phyloP scores from a whole-genome alignment of 2,113 vertebrate species.

The Loxodonta africana region DNA sequence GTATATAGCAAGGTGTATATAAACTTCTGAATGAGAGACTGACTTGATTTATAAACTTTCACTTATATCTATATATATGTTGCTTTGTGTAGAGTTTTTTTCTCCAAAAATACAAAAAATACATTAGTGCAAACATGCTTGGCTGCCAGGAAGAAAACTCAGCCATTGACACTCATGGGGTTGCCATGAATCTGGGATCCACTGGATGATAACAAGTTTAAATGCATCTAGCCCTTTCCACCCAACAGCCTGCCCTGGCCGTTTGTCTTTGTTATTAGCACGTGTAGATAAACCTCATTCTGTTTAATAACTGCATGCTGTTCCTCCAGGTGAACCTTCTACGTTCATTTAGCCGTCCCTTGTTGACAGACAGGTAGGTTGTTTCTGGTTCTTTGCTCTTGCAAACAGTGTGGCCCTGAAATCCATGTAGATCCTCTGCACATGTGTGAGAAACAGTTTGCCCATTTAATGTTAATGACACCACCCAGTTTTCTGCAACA shows the following conservation, averaged over 20 bases:
- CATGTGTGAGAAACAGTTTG: neutral
- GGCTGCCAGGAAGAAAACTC: too few species aligned
- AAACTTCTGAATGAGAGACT: too few species aligned
- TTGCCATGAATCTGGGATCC: too few species aligned
- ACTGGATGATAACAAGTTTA: too few species aligned
- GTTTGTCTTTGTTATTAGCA: neutral
- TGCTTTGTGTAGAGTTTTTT: neutral
- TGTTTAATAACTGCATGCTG: neutral
- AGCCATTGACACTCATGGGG: too few species aligned
- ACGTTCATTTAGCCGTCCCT: neutral
- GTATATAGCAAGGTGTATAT: too few species aligned
- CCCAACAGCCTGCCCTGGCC: neutral
- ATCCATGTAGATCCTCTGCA: neutral
- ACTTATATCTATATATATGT: too few species aligned
- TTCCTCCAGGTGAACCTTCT: neutral
- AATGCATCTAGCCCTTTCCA: neutral
- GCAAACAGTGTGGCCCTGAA: neutral
- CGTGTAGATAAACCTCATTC: neutral
- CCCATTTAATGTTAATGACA: rapidly evolving
- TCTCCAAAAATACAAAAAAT: neutral
- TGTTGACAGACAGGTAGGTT: neutral
- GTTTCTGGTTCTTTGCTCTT: neutral
- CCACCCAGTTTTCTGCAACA: rapidly evolving
- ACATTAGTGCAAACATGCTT: neutral
- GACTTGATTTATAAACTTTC: too few species aligned